Base-by-base conservation (phyloP, 2,113 vertebrate species). In the Microcebus lehilahytsara region DNA sequence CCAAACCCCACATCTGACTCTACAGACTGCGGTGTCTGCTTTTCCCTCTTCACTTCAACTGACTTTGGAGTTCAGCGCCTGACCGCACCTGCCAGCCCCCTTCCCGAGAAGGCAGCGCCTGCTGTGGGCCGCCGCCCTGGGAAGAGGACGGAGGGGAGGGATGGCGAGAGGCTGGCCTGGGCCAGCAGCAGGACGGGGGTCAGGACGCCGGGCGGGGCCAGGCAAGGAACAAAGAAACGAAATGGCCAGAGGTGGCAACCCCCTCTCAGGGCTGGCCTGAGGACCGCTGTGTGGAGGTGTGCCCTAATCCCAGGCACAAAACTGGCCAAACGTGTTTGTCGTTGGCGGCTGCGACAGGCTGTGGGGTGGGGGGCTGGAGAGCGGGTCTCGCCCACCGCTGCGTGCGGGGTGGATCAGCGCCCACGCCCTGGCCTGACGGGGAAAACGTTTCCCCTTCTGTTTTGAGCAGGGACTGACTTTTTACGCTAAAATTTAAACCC, bases 161-260 rank as follows among this genome's bases (percentile, higher is more conserved):
- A 5, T 9, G 74, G 40, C 30, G 66, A 66, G 11, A 51, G 32
- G 32, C 58, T 62, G 60, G 22, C 13, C 64, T 75, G n/a, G 51
- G 53, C 19, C 58, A n/a, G 16, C 46, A 9, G 53, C 1, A 69
- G 62, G 27, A 64, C 60, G 80, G 27, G 27, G 42, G 7, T 60
- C 53, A 53, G n/a, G 20, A 17, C 20, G 11, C 25, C 0, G 13
- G 5, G 6, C 34, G 40, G 37, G 40, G 30, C 51, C 87, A 67
- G 10, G 46, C 86, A 86, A 79, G 69, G 92, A 83, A 66, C 71
- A 71, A 74, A 89, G 84, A 92, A 94, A 25, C 89, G 58, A 74
- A 95, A 58, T 6, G 51, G 64, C 74, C 53, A 42, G 74, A 56
- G 19, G 22, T 37, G 10, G 53, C 49, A 80, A 53, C 16, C 53